Percentiles rank a stretch among this genome's conserved stretches.
Evolutionary conservation across 2,888 invertebrate species (phyloP).

Genomic region (Anorthoa munda): DNA sequence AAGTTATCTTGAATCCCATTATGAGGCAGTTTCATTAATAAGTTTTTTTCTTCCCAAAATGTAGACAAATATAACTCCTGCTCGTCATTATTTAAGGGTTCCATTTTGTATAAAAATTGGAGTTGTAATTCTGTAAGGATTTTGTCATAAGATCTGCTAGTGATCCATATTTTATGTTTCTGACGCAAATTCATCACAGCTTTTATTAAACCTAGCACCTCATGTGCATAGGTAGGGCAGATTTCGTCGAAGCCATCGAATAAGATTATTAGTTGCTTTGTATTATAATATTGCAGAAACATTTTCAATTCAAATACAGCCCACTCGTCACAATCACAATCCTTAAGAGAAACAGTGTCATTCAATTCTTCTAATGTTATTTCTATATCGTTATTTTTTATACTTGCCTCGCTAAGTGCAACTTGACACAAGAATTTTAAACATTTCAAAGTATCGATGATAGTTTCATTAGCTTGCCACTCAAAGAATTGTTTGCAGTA

Average conservation of each 20-base stretch:
- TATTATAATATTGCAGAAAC: slow-evolving; percentile 54
- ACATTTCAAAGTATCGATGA: slow-evolving; percentile 11
- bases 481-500: slow-evolving; percentile 30
- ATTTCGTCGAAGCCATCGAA: slow-evolving; percentile 66
- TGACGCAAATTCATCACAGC: background rate
- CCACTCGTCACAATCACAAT: slow-evolving; percentile 15
- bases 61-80: slow-evolving; percentile 28
- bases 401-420: background rate
- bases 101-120: slow-evolving; percentile 15
- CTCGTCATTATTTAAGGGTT: slow-evolving; percentile 20
- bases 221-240: slow-evolving; percentile 49
- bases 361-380: slow-evolving; percentile 2
- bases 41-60: slow-evolving; percentile 20
- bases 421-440: slow-evolving; percentile 30
- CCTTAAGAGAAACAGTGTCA: slow-evolving; percentile 4
- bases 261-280: slow-evolving; percentile 41
- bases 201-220: slow-evolving; percentile 34
- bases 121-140: slow-evolving; percentile 27
- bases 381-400: background rate
- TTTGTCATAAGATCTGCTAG: slow-evolving; percentile 54
- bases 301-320: slow-evolving; percentile 36
- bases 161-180: slow-evolving; percentile 48
- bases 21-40: background rate
- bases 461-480: slow-evolving; percentile 23
- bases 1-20: no score